Evolutionary conservation across 2,113 vertebrate genomes (phyloP).

Genomic region (Muscicapa adusta): DNA sequence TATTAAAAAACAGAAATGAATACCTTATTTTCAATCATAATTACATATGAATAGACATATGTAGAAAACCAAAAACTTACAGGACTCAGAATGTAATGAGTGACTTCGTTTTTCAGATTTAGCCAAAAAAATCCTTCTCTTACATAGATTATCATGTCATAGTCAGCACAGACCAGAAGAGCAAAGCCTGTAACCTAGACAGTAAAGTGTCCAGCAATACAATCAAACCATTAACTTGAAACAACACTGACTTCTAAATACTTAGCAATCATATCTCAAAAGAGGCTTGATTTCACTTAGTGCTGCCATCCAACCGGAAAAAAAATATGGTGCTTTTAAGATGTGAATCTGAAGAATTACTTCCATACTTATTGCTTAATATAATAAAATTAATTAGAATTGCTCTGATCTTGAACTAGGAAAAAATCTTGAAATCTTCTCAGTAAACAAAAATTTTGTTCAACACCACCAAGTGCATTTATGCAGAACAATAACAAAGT

Average conservation of each 20-base stretch:
- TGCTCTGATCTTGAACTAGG: neutral
- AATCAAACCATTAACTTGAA: neutral
- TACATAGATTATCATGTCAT: neutral
- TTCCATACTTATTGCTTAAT: neutral
- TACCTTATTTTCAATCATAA: neutral
- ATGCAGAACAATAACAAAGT: neutral
- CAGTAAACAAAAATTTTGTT: neutral
- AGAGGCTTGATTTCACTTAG: neutral
- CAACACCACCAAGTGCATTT: neutral
- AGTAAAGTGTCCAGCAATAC: neutral
- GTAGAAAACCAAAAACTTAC: neutral
- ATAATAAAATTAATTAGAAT: neutral
- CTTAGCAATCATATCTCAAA: neutral
- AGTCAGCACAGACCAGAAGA: neutral
- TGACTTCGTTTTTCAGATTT: neutral
- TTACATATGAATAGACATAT: neutral
- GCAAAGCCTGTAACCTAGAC: neutral
- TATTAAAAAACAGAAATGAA: neutral
- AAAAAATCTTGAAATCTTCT: neutral
- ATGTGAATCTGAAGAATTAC: neutral
- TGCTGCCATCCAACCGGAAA: neutral
- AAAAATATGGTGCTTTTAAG: neutral
- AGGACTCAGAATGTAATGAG: neutral
- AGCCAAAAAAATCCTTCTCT: neutral
- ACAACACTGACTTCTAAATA: neutral